Evolutionary conservation across 2,888 invertebrate genomes (phyloP), one percentile per base, ranked within the genome.

Genomic region (Drosophila tripunctata): DNA sequence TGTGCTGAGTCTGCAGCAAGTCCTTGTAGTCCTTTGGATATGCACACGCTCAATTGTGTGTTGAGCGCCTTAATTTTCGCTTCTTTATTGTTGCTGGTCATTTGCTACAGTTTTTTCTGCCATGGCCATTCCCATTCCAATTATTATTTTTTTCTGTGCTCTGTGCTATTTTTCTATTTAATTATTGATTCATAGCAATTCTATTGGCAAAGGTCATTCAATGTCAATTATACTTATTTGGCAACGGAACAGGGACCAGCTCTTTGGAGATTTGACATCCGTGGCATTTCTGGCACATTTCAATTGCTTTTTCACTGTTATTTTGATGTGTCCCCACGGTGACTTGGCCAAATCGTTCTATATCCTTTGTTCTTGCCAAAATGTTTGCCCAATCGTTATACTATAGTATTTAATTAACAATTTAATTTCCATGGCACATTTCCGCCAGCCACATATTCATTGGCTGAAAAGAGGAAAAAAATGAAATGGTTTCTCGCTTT

Each of bases 181-280:
- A 84, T 87, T 87, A 84, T 87, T 84, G 84, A 84, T 87, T 87
- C 72, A 55, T 60, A 56, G 60, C 70, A 65, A 54, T 70, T 69
- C 67, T 62, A 67, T 83, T 52, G 69, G 45, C 62, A 77, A 67
- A 84, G 88, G 84, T 84, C 84, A 78, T 72, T 67, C 86, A 84
- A 84, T 76, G 84, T 87, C 84, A 86, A 77, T 68, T 64, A 57
- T 47, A 44, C 60, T 45, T 50, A 50, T 50, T 51, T 21, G 50
- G 45, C 41, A 31, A 35, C 8, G 14, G 54, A 8, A 35, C 8
- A 15, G 54, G 10, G 44, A 4, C 21, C 30, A 35, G 52, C 55
- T 74, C 83, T 62, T 64, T 62, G 35, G 75, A 74, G 86, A 81
- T 83, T 79, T 57, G 40, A 43, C 50, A 45, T 55, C 54, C 41